Evolutionary conservation across 2,113 vertebrate species (phyloP).

Genomic region (Plectropomus leopardus): DNA sequence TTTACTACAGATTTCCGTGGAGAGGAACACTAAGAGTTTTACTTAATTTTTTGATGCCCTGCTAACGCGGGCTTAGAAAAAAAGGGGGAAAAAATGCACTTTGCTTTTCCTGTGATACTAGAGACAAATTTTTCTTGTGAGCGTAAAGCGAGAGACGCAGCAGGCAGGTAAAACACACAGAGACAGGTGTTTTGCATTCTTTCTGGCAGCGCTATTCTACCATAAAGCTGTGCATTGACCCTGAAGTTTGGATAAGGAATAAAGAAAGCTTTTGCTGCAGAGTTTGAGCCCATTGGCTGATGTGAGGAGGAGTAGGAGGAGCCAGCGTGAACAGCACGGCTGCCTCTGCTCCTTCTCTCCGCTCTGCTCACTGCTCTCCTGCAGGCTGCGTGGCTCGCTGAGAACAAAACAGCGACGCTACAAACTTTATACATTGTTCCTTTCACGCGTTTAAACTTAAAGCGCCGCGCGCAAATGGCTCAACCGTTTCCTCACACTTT

Average conservation of each 20-base stretch:
- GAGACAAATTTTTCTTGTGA: not conserved
- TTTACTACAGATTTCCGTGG: no score
- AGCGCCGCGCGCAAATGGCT: slow-evolving; percentile 60
- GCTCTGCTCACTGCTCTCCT: slow-evolving; percentile 16
- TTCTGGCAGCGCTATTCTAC: not conserved
- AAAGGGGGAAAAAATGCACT: no score
- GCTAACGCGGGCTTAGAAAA: no score
- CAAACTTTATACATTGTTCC: not conserved
- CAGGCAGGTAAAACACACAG: slow-evolving; percentile 9
- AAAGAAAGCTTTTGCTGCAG: not conserved
- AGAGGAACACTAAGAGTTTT: no score
- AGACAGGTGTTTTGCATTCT: slow-evolving; percentile 32
- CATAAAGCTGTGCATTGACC: not conserved
- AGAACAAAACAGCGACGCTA: no score
- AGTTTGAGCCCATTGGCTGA: slow-evolving; percentile 53
- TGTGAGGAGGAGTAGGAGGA: slow-evolving; percentile 50
- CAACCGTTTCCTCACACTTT: not conserved
- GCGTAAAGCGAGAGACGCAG: not conserved
- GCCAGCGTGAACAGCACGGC: slow-evolving; percentile 8
- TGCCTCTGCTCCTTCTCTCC: slow-evolving; percentile 10
- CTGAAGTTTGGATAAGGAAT: slow-evolving; percentile 24
- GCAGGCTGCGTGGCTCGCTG: slow-evolving; percentile 42
- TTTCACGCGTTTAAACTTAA: not conserved
- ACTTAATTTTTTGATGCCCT: no score
- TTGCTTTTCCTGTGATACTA: not conserved